A percentile compares a stretch with the other conserved stretches of the same genome.
Conservation (phyloP, 2,888 invertebrate genomes). For the Corythucha ciliata region DNA sequence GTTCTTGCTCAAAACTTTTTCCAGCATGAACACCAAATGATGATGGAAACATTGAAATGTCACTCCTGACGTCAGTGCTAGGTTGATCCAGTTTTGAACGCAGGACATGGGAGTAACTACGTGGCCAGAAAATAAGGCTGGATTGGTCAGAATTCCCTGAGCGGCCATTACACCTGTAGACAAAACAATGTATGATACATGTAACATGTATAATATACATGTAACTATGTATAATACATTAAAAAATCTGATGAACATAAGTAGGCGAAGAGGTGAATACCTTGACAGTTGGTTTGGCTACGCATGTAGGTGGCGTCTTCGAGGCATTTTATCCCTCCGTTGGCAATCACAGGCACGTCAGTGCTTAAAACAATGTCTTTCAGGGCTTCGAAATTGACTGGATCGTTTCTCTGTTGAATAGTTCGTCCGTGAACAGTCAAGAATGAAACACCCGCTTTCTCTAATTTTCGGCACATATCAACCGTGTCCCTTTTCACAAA, state of each 20-base stretch:
- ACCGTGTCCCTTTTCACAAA: too few relatives aligned
- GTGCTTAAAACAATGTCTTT: constrained; percentile 59
- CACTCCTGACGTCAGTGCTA: constrained; percentile 45
- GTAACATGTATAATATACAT: background rate
- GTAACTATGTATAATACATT: background rate
- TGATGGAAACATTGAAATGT: constrained; percentile 86
- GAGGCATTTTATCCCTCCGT: constrained; percentile 75
- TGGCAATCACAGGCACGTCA: constrained; percentile 78
- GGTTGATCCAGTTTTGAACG: constrained; percentile 67
- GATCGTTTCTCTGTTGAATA: constrained; percentile 63
- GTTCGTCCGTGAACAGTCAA: constrained; percentile 88
- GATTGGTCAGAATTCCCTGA: constrained; percentile 81
- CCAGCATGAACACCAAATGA: constrained; percentile 92
- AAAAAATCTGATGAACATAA: background rate
- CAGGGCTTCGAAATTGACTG: constrained; percentile 61
- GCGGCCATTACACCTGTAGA: constrained; percentile 77
- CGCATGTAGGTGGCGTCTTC: constrained; percentile 61
- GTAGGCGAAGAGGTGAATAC: too few relatives aligned
- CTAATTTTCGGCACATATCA: constrained; percentile 66
- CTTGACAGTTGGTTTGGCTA: constrained; percentile 59
- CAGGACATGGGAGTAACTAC: constrained; percentile 62
- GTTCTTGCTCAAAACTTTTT: constrained; percentile 62
- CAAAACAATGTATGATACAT: too few relatives aligned
- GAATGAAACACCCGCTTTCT: constrained; percentile 79
- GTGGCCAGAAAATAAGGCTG: constrained; percentile 72